phyloP scores from a whole-genome alignment of 2,888 invertebrate genomes.

The Drosophila pseudotalamancana region DNA sequence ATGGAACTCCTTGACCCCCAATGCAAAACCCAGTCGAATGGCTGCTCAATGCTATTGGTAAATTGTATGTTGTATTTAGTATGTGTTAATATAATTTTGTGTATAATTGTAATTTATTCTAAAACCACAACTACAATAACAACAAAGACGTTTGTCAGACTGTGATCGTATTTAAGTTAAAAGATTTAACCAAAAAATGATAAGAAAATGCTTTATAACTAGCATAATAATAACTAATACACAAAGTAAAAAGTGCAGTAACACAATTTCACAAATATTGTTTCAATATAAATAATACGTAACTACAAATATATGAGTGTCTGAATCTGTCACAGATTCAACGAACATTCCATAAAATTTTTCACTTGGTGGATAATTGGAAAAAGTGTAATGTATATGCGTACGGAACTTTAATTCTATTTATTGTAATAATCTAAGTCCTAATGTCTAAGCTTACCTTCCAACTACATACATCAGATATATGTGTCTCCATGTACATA shows the following conservation, averaged over 20 bases:
- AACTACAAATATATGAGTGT: background rate
- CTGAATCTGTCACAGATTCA: background rate
- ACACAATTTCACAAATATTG: background rate
- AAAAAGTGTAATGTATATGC: background rate
- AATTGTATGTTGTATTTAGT: constrained; percentile 43
- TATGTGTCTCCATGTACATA: background rate
- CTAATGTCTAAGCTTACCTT: background rate
- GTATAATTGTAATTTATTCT: constrained; percentile 44
- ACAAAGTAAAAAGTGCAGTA: constrained; percentile 24
- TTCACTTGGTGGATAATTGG: background rate
- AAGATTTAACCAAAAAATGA: constrained; percentile 49
- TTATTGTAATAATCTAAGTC: background rate
- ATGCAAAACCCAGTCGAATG: background rate
- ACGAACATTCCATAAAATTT: background rate
- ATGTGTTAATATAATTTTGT: constrained; percentile 26
- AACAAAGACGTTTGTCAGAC: constrained; percentile 46
- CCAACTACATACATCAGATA: background rate
- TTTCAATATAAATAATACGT: background rate
- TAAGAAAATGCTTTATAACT: constrained; percentile 24
- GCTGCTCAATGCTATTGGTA: constrained; percentile 24
- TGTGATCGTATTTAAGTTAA: constrained; percentile 66
- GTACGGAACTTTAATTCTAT: background rate
- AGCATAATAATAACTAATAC: constrained; percentile 26
- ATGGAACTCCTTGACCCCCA: constrained; percentile 62
- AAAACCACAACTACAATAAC: too few relatives aligned